Conservation (phyloP, 2,797 vertebrate genomes). For the Paedocypris micromegethes region DNA sequence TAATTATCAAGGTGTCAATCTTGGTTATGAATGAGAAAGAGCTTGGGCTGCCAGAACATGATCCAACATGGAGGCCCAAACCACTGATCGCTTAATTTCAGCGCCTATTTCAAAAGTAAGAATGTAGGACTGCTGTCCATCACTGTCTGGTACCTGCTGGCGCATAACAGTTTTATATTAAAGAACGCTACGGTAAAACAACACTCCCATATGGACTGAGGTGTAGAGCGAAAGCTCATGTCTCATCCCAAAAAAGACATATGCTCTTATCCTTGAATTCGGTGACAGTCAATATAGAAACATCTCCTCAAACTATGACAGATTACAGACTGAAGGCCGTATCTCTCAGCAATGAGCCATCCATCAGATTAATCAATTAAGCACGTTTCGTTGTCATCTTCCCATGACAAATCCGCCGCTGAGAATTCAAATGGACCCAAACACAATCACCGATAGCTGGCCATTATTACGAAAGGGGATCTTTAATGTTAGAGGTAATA, state of each 20-base stretch:
- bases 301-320: too few relatives aligned
- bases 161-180: conserved; percentile 20
- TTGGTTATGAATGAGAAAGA: conserved; percentile 54
- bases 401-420: neutral
- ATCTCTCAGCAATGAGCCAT: too few relatives aligned
- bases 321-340: too few relatives aligned
- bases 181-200: neutral
- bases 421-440: neutral
- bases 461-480: conserved; percentile 14
- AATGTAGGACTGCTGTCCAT: conserved; percentile 8
- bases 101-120: conserved; percentile 3
- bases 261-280: too few relatives aligned
- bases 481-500: neutral
- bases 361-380: too few relatives aligned
- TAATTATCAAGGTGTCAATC: conserved; percentile 67
- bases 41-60: conserved; percentile 32
- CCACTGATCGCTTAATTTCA: conserved; percentile 39
- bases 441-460: conserved; percentile 11
- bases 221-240: too few relatives aligned
- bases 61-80: conserved; percentile 27
- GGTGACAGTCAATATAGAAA: too few relatives aligned
- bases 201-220: too few relatives aligned
- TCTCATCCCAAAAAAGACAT: too few relatives aligned
- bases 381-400: neutral
- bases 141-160: neutral